phyloP scores from a whole-genome alignment of 2,113 vertebrate genomes.

The Atherinomorus stipes region DNA sequence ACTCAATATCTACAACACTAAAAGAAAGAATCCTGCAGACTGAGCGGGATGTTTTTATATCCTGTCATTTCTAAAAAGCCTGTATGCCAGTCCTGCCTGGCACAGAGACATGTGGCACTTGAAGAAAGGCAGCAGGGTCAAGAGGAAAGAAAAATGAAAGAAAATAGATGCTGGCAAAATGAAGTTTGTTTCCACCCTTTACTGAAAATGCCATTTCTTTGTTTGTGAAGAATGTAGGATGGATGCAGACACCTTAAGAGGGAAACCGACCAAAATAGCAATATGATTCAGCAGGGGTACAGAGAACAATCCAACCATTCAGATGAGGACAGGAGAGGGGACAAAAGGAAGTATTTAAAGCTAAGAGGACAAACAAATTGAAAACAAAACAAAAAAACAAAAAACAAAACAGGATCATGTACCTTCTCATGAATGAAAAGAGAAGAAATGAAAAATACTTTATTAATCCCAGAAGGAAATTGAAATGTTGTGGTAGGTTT shows the following conservation, averaged over 20 bases:
- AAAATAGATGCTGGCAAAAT: constrained; percentile 28
- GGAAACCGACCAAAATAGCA: constrained; percentile 24
- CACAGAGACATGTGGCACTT: constrained; percentile 38
- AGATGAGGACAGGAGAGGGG: constrained; percentile 39
- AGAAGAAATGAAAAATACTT: too few relatives aligned
- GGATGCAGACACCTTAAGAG: constrained; percentile 59
- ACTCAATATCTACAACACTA: neutral
- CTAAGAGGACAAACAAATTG: constrained; percentile 51
- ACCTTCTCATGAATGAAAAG: neutral
- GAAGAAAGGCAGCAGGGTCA: constrained; percentile 34
- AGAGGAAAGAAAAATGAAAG: constrained; percentile 38
- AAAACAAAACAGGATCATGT: neutral
- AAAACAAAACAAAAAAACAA: neutral
- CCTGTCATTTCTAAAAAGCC: constrained; percentile 58
- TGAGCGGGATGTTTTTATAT: constrained; percentile 40
- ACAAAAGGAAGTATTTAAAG: constrained; percentile 60
- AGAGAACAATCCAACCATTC: constrained; percentile 45
- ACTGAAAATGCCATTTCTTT: constrained; percentile 46
- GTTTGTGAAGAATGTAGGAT: constrained; percentile 36
- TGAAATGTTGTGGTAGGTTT: too few relatives aligned
- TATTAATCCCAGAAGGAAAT: too few relatives aligned
- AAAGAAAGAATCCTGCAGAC: neutral
- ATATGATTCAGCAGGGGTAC: constrained; percentile 39
- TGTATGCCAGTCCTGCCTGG: constrained; percentile 31
- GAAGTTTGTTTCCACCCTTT: constrained; percentile 37